Percentiles rank a stretch among this genome's conserved stretches.
Evolutionary conservation across 2,888 invertebrate species (phyloP).

Genomic region (Plusia festucae): DNA sequence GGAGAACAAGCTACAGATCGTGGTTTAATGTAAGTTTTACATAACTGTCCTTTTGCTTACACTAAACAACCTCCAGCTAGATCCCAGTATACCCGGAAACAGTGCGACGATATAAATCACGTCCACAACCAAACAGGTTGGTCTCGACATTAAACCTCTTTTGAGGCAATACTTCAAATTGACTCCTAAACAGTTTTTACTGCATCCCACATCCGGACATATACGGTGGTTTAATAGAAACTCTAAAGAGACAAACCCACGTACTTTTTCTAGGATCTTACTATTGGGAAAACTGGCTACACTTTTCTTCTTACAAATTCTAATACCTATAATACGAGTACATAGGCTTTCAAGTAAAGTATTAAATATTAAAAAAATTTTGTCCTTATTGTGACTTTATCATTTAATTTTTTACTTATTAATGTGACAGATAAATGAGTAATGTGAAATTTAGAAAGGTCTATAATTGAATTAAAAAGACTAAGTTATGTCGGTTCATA

Average conservation of each 20-base stretch:
- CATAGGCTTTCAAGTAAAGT: too few relatives aligned
- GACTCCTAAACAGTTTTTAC: constrained; percentile 29
- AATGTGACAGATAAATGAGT: too few relatives aligned
- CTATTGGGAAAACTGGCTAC: too few relatives aligned
- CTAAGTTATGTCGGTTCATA: too few relatives aligned
- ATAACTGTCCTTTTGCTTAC: constrained; percentile 1
- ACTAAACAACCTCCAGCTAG: neutral
- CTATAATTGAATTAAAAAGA: too few relatives aligned
- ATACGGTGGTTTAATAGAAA: constrained; percentile 8
- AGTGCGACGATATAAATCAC: constrained; percentile 44
- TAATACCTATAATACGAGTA: too few relatives aligned
- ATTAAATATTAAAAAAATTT: too few relatives aligned
- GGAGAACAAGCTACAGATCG: neutral
- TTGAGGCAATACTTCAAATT: constrained; percentile 35
- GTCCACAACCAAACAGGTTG: constrained; percentile 48
- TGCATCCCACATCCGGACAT: neutral
- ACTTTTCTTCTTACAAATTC: too few relatives aligned
- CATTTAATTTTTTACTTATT: too few relatives aligned
- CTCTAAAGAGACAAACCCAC: neutral
- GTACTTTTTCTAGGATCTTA: too few relatives aligned
- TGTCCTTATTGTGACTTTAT: too few relatives aligned
- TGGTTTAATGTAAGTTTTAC: constrained; percentile 4
- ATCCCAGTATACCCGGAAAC: constrained; percentile 42
- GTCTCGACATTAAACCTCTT: constrained; percentile 42
- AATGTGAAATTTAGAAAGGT: too few relatives aligned